Conservation (phyloP, 1,140 invertebrate species). For the Drosophila santomea region DNA sequence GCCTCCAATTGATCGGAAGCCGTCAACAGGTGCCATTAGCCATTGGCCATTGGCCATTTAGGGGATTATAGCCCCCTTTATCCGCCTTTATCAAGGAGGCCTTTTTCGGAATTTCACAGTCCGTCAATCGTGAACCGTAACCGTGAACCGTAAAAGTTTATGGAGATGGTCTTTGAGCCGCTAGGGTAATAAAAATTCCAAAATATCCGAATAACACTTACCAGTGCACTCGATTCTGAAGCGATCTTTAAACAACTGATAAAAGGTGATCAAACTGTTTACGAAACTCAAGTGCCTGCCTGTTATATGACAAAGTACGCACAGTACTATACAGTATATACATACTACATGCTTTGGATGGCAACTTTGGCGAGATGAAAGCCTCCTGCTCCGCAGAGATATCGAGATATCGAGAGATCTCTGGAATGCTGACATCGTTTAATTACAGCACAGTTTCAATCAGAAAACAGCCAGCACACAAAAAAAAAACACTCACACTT, state of each 20-base stretch:
- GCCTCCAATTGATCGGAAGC: conserved; percentile 19
- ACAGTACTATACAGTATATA: no score
- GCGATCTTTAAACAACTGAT: conserved; percentile 20
- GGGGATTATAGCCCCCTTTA: conserved; percentile 23
- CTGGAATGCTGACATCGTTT: not conserved
- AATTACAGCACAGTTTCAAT: conserved; percentile 2
- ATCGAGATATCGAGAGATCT: no score
- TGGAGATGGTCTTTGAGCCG: conserved; percentile 11
- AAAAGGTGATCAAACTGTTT: conserved; percentile 12
- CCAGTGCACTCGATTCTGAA: conserved; percentile 8
- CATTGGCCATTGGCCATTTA: not conserved
- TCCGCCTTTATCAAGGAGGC: conserved; percentile 19
- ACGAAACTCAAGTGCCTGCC: conserved; percentile 8
- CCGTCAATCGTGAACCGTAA: no score
- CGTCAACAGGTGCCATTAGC: conserved; percentile 1
- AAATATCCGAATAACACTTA: not conserved
- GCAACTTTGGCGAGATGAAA: no score
- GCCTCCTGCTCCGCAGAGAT: no score
- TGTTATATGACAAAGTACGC: not conserved
- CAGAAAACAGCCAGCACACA: not conserved
- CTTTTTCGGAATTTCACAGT: not conserved
- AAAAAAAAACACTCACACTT: no score
- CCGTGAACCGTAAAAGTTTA: conserved; percentile 14
- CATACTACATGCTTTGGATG: no score
- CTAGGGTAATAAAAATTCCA: not conserved